Conservation (phyloP, 64 coral and sea anemone genomes). For the Acropora tenuis region DNA sequence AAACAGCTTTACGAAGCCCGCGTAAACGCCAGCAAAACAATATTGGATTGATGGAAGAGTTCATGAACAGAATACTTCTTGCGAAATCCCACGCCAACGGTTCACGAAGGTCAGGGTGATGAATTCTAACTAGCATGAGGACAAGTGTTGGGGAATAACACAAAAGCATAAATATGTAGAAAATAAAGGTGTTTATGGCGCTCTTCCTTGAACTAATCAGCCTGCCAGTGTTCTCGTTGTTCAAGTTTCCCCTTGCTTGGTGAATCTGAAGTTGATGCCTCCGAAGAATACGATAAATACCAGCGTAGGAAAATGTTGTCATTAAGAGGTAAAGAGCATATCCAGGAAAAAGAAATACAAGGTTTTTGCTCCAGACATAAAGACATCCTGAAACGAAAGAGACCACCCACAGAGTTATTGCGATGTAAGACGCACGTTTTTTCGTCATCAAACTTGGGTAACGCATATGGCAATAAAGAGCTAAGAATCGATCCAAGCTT, state of each 20-base stretch:
- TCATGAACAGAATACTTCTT: not conserved
- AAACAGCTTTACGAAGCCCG: constrained; percentile 5
- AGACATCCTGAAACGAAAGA: not conserved
- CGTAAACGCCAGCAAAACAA: constrained; percentile 18
- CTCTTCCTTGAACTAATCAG: not conserved
- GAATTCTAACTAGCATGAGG: not conserved
- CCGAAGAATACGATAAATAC: not conserved
- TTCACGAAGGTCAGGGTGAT: not conserved
- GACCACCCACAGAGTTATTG: not conserved
- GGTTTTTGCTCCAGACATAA: not conserved
- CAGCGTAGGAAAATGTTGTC: not conserved
- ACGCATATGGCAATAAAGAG: constrained; percentile 22
- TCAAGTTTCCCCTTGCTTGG: no score
- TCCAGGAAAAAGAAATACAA: not conserved
- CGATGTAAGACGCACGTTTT: not conserved
- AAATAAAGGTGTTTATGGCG: constrained; percentile 5
- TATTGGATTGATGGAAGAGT: constrained; percentile 24
- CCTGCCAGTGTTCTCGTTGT: no score
- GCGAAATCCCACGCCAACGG: no score
- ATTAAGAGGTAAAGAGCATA: no score
- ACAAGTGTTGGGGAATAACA: constrained; percentile 7
- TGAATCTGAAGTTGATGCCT: not conserved
- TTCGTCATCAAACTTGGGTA: constrained; percentile 3
- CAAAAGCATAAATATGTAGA: not conserved
- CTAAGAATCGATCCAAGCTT: not conserved